Conservation (phyloP, 2,888 invertebrate species). For the Halictus ligatus region DNA sequence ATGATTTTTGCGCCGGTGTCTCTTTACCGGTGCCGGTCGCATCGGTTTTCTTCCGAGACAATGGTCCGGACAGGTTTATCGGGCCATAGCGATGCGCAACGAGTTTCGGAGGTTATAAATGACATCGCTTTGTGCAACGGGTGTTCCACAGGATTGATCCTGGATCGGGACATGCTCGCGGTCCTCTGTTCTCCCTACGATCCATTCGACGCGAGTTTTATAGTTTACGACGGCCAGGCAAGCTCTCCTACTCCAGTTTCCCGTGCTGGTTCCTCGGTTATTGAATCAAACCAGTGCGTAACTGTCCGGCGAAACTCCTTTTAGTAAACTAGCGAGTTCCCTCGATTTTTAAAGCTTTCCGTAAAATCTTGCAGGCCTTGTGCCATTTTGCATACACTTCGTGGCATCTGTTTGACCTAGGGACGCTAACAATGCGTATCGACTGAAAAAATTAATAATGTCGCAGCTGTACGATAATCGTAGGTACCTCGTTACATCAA, state of each 20-base stretch:
- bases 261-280: background rate
- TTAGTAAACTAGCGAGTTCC: background rate
- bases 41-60: constrained; percentile 41
- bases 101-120: constrained; percentile 42
- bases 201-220: background rate
- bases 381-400: background rate
- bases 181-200: background rate
- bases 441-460: too few species aligned
- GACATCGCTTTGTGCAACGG: constrained; percentile 31
- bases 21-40: background rate
- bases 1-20: background rate
- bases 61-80: constrained; percentile 49
- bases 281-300: constrained; percentile 1
- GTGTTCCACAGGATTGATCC: constrained; percentile 14
- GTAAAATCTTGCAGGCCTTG: background rate
- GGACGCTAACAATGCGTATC: background rate
- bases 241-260: background rate
- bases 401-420: too few species aligned
- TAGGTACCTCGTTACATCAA: background rate
- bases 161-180: background rate
- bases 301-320: background rate
- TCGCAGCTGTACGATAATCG: background rate
- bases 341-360: constrained; percentile 1
- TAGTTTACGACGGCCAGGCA: background rate
- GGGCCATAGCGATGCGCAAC: constrained; percentile 30